Percentiles rank a stretch among this genome's conserved stretches.
phyloP scores from a whole-genome alignment of 2,113 vertebrate genomes.

The Embiotoca jacksoni region DNA sequence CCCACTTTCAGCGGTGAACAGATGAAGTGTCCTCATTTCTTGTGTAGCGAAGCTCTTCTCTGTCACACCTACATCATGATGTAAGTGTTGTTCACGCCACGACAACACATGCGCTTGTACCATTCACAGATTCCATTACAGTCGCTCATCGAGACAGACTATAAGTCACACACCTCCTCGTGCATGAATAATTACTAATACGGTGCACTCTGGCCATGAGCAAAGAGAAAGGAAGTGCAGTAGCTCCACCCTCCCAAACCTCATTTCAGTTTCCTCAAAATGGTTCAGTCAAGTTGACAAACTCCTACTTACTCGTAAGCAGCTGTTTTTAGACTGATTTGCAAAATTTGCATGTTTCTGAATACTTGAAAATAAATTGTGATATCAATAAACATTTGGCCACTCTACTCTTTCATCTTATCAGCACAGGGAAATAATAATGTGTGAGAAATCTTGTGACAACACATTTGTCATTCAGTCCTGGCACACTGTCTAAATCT shows the following conservation, averaged over 20 bases:
- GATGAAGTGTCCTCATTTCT: conserved; percentile 63
- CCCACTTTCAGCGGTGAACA: conserved; percentile 55
- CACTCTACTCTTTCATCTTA: background rate
- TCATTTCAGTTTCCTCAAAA: conserved; percentile 23
- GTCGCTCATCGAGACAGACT: conserved; percentile 45
- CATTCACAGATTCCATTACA: conserved; percentile 67
- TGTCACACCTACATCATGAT: conserved; percentile 75
- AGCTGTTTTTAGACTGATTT: no score
- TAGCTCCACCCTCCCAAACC: conserved; percentile 5
- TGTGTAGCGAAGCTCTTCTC: conserved; percentile 43
- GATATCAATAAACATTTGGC: background rate
- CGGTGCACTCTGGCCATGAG: conserved; percentile 29
- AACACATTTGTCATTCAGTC: conserved; percentile 1
- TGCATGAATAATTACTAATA: conserved; percentile 31
- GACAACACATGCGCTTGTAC: conserved; percentile 66
- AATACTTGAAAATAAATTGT: background rate
- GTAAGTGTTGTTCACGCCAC: conserved; percentile 76
- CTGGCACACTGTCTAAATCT: conserved; percentile 22
- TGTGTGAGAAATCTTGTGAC: background rate
- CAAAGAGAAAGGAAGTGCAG: conserved; percentile 18
- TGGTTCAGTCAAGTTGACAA: background rate
- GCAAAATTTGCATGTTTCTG: background rate
- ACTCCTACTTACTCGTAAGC: no score
- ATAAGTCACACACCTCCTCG: conserved; percentile 52
- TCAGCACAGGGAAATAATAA: background rate